These are phyloP conservation scores for Penaeus monodon DNA, from an alignment of 2,888 invertebrate species.

Conservation along the genomic window DNA sequence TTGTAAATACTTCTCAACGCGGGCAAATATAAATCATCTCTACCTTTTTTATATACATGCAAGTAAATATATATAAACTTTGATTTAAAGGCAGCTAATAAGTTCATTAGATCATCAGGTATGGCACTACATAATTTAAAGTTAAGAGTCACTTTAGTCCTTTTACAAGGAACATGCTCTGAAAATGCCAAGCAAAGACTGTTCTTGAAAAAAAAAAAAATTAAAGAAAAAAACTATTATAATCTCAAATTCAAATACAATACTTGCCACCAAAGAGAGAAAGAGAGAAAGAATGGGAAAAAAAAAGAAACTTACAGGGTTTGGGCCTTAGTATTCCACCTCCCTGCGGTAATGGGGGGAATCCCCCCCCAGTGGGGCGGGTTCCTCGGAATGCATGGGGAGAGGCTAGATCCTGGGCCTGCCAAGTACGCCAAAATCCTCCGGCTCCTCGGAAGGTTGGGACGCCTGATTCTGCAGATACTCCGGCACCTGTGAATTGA, in stretches of 20 bases:
- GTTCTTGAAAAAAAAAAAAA: background rate
- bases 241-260: too few relatives aligned
- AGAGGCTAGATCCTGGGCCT: conserved; percentile 72
- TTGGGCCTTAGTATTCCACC: conserved; percentile 79
- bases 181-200: too few relatives aligned
- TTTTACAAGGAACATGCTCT: too few relatives aligned
- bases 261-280: background rate
- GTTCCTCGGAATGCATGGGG: conserved; percentile 71
- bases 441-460: conserved; percentile 88
- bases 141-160: too few relatives aligned
- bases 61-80: too few relatives aligned
- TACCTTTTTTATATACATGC: too few relatives aligned
- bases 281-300: background rate
- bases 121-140: too few relatives aligned
- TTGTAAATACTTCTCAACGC: too few relatives aligned
- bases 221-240: background rate
- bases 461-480: conserved; percentile 87
- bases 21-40: too few relatives aligned
- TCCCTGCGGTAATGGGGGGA: conserved; percentile 89
- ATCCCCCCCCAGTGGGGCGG: conserved; percentile 84
- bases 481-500: conserved; percentile 76
- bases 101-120: too few relatives aligned
- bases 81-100: too few relatives aligned
- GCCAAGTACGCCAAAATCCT: conserved; percentile 85
- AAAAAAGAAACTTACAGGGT: conserved; percentile 72